Evolutionary conservation across 2,888 invertebrate species (phyloP), one percentile per base, ranked within the genome.

Genomic region (Colletes collaris): DNA sequence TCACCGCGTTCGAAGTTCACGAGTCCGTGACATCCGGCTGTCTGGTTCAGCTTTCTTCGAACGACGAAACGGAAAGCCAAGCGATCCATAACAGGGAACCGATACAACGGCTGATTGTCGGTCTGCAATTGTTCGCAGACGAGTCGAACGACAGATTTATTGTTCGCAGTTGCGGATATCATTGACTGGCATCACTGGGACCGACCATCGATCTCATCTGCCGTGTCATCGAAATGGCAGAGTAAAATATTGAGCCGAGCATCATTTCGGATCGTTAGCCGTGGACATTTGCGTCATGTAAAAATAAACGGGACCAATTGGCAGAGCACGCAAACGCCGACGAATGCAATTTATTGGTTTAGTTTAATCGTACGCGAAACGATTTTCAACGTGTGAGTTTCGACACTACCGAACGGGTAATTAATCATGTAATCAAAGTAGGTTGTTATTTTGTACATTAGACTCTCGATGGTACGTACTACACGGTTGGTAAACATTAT

Each of bases 211-310:
- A 71, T 71, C 77, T 67, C 55, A 56, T 67, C 71, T 16, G 50
- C n/a, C 56, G 19, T 66, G 71, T 77, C 79, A 71, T 71, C 78
- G 66, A 71, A 77, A 62, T 67, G 71, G 67, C 71, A 66, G 70
- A 58, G 70, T 66, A 66, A 69, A 78, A 69, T 76, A 76, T 69
- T 55, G 76, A 65, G 59, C 64, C 5, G 19, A 52, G 53, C 65
- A 60, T 65, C 76, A 76, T 69, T 76, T 67, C 52, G 63, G 35
- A 75, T 67, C 63, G 67, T 77, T 77, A 77, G 56, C 16, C 52
- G 52, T 27, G 67, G 65, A 56, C 59, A 69, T 78, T 76, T 52
- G 76, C 68, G 59, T 76, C 68, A 60, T 53, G 44, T 4, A 53
- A 63, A 75, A 53, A 77, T 52, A 75, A 78, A 76, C 60, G 46